phyloP scores from a whole-genome alignment of 2,113 vertebrate species.

The Calcarius ornatus region DNA sequence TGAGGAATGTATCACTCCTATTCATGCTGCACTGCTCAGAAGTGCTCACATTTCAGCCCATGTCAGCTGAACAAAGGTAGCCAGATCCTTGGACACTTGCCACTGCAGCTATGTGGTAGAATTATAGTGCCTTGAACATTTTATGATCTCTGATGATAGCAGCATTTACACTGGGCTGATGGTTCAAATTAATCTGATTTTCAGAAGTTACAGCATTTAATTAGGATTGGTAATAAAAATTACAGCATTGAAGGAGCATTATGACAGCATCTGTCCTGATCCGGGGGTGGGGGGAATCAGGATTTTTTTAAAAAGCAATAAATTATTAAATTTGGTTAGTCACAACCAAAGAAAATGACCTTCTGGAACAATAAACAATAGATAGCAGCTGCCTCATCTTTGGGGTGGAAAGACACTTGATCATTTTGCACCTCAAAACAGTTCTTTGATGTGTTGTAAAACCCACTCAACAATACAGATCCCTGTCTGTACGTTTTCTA shows the following conservation, averaged over 20 bases:
- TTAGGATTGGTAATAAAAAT: slow-evolving; percentile 9
- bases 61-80: background rate
- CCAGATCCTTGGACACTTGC: background rate
- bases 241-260: background rate
- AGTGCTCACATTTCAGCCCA: rapidly evolving
- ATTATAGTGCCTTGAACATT: background rate
- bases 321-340: background rate
- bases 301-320: background rate
- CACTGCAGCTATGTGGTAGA: background rate
- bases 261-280: background rate
- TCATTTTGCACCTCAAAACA: background rate
- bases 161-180: background rate
- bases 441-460: background rate
- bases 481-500: background rate
- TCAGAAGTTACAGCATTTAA: background rate
- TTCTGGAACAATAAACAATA: background rate
- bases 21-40: background rate
- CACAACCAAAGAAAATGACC: background rate
- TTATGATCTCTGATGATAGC: background rate
- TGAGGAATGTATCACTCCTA: background rate
- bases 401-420: background rate
- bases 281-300: background rate
- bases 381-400: background rate
- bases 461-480: background rate
- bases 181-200: slow-evolving; percentile 8